phyloP scores from a whole-genome alignment of 2,797 vertebrate genomes.

The Scyliorhinus canicula region DNA sequence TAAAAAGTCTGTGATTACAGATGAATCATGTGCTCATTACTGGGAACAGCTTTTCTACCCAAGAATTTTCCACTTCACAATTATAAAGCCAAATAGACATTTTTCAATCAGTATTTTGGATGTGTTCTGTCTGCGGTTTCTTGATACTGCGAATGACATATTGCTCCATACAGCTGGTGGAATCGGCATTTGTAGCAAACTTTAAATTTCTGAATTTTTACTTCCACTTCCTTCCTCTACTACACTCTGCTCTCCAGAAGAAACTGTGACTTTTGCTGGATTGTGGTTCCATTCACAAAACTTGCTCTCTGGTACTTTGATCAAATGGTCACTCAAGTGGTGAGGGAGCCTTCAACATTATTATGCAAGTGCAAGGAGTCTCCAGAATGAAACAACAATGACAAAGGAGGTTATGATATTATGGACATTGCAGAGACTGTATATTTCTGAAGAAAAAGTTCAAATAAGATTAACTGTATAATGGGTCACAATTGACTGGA shows the following conservation, averaged over 20 bases:
- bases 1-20: slow-evolving; percentile 18
- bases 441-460: neutral
- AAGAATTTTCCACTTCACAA: slow-evolving; percentile 19
- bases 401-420: neutral
- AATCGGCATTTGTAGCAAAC: neutral
- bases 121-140: neutral
- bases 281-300: neutral
- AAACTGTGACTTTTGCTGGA: neutral
- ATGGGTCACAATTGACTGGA: no score
- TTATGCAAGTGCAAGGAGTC: neutral
- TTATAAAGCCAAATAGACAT: slow-evolving; percentile 30
- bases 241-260: neutral
- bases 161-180: neutral
- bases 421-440: neutral
- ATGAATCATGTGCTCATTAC: slow-evolving; percentile 31
- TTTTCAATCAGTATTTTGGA: neutral
- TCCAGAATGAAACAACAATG: neutral
- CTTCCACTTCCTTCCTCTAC: neutral
- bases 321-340: neutral
- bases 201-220: neutral
- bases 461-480: neutral
- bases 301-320: neutral
- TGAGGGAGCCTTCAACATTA: neutral
- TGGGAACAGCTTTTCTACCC: neutral
- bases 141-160: neutral